Evolutionary conservation across 2,797 vertebrate species (phyloP).

Genomic region (Sebastes trivittatus): DNA sequence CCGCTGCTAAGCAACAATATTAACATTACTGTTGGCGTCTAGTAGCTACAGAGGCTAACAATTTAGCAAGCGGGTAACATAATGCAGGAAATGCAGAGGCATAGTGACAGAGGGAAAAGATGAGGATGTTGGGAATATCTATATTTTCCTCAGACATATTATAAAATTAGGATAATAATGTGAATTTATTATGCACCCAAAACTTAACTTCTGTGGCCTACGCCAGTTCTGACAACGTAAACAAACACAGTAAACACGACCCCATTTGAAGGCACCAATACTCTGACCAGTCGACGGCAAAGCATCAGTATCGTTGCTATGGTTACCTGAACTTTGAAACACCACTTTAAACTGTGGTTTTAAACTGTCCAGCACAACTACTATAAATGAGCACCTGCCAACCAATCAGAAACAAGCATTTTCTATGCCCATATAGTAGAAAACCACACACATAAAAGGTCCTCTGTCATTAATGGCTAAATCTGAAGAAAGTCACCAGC

Average conservation of each 20-base stretch:
- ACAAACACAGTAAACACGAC: accelerated
- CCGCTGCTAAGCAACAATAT: no score
- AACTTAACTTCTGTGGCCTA: no score
- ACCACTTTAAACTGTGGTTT: background rate
- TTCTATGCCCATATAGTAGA: background rate
- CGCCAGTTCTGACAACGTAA: no score
- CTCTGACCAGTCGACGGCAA: background rate
- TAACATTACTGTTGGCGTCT: accelerated
- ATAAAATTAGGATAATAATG: background rate
- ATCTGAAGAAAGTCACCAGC: conserved; percentile 14
- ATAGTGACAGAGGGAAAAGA: background rate
- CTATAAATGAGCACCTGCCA: background rate
- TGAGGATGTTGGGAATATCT: background rate
- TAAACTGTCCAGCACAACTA: background rate
- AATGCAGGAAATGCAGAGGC: background rate
- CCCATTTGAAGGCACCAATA: no score
- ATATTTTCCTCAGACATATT: background rate
- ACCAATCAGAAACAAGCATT: conserved; percentile 7
- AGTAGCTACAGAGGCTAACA: background rate
- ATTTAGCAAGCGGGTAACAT: background rate
- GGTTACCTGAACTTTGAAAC: background rate
- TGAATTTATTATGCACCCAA: no score
- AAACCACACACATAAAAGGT: conserved; percentile 17
- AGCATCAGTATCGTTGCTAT: background rate
- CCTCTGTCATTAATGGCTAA: conserved; percentile 40